Base-by-base conservation (phyloP, 1,140 invertebrate species). In the Drosophila nigromelanica region DNA sequence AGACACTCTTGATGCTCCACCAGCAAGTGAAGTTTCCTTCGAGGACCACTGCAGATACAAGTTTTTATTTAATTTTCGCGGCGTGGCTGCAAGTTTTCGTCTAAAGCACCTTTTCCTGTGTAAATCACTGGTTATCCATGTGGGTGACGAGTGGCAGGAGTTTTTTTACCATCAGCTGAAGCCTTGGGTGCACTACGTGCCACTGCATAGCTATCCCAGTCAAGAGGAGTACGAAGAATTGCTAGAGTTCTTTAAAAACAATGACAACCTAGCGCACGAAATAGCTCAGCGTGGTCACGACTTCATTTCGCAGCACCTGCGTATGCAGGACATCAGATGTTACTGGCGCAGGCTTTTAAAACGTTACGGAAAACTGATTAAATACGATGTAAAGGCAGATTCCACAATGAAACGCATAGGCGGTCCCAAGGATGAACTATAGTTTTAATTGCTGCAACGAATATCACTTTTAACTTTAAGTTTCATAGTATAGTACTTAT, bases 111-210 rank as follows among this genome's bases (percentile, higher is more conserved):
- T 99, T 27, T 98, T 99, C 90, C 92, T 99, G 0, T 99, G 98
- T 92, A 95, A 95, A 76, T 98, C 98, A 0, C 91, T 99, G n/a
- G 97, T 99, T 0, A 98, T 99, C 85, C 98, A 99, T 92, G 97
- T 99, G 14, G 98, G 98, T 0, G 93, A 97, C 78, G 97, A 98
- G 73, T 99, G 98, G 98, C 93, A 95, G 24, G 98, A 99, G 93
- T 99, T 99, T 93, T 99, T 99, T 92, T 99, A 99, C 90, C 93
- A 95, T 21, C 94, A 95, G 35, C 92, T 99, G 78, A 97, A 97
- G 91, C 98, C 98, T 3, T 99, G 98, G 98, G 94, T 98, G 48
- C 98, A 99, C 93, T 99, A 98, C 90, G 94, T 99, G 78, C 98
- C 98, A 5, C 94, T 99, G 1, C 92, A 93, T n/a, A 94, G 94